These are phyloP conservation scores for Casuarius casuarius DNA, from an alignment of 2,113 vertebrate genomes.

Conservation along the genomic window DNA sequence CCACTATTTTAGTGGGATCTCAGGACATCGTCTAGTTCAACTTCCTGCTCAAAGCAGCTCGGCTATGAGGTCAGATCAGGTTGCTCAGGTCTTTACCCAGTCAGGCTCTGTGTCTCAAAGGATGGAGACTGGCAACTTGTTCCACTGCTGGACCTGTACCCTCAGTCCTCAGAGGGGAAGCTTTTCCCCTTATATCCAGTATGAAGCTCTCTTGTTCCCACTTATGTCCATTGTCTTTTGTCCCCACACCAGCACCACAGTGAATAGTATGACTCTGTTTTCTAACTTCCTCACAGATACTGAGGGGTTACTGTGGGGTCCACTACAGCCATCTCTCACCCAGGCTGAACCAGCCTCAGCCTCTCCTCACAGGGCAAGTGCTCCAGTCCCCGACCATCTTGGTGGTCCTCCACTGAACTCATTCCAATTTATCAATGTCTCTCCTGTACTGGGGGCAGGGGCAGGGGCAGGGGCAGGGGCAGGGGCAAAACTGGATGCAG, in stretches of 20 bases:
- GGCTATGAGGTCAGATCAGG: not conserved
- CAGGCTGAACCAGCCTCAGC: not conserved
- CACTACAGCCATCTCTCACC: not conserved
- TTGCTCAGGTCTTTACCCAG: not conserved
- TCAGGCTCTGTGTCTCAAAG: not conserved
- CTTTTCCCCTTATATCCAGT: not conserved
- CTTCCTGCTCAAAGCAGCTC: not conserved
- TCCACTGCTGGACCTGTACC: not conserved
- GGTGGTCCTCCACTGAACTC: not conserved
- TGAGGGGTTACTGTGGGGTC: not conserved
- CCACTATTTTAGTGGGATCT: not conserved
- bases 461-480: too few relatives aligned
- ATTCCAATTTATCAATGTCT: not conserved
- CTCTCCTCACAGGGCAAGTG: not conserved
- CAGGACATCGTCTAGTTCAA: not conserved
- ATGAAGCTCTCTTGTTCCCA: not conserved
- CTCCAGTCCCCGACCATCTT: not conserved
- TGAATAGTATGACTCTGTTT: not conserved
- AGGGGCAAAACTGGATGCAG: not conserved
- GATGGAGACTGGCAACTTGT: not conserved
- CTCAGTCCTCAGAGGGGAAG: too few relatives aligned
- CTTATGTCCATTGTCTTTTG: accelerated
- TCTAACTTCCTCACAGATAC: not conserved
- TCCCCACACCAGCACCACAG: not conserved
- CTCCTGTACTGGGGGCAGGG: not conserved